Percentiles rank a stretch among this genome's conserved stretches.
These are phyloP conservation scores for Corynorhinus townsendii DNA, from an alignment of 2,113 vertebrate genomes.

Conservation along the genomic window DNA sequence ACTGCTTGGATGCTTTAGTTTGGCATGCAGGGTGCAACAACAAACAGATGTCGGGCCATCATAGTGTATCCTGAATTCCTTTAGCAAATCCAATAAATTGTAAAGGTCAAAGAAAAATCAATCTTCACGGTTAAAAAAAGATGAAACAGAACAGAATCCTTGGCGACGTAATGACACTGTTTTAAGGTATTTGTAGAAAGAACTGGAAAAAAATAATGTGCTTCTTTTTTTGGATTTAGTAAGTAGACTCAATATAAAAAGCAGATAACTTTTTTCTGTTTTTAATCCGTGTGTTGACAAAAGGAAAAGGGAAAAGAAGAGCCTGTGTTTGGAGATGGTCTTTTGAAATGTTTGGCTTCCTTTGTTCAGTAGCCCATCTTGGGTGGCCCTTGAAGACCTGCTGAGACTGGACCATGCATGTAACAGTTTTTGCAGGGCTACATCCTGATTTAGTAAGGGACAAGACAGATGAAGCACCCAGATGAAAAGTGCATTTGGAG, in stretches of 20 bases:
- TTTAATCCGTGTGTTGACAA: constrained; percentile 25
- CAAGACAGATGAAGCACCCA: not conserved
- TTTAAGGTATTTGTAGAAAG: not conserved
- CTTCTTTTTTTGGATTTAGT: not conserved
- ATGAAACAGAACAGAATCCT: not conserved
- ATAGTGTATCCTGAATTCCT: not conserved
- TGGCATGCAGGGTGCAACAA: not conserved
- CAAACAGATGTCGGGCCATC: not conserved
- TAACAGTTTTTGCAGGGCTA: not conserved
- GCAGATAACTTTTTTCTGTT: not conserved
- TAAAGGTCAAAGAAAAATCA: not conserved
- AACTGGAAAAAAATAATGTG: not conserved
- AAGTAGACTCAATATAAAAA: not conserved
- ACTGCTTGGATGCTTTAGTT: not conserved
- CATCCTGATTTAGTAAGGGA: not conserved
- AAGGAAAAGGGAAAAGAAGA: not conserved
- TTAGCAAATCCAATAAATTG: not conserved
- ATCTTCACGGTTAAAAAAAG: not conserved
- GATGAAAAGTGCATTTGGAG: not conserved
- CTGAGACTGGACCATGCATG: not conserved
- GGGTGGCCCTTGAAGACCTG: not conserved
- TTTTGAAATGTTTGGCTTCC: not conserved
- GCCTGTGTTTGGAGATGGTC: not conserved
- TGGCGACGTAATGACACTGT: not conserved
- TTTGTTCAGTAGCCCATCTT: not conserved